Evolutionary conservation across 2,113 vertebrate genomes (phyloP), one percentile per base, ranked within the genome.

Genomic region (Kryptolebias marmoratus): DNA sequence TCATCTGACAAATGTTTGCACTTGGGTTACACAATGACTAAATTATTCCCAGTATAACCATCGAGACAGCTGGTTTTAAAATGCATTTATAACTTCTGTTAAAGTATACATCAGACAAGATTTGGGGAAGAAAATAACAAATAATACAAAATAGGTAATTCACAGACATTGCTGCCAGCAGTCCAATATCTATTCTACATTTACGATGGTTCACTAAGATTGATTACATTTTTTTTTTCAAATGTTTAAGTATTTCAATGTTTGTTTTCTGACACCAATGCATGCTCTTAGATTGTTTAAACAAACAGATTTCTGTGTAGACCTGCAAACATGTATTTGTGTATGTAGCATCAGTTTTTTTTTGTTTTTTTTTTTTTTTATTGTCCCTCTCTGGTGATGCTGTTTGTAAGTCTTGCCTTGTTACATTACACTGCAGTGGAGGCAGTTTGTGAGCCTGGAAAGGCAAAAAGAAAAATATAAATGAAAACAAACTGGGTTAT

Each of bases 91-190:
- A 79, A 59, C 68, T 86, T 79, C 82, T 50, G 76, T 73, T 83
- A 57, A 58, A 67, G 50, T 76, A 73, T 77, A 87, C 80, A 89
- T 61, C 77, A 84, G 73, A 82, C 84, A 87, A 88, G 81, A 88
- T 70, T 72, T 76, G 31, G 80, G 22, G 86, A 82, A 85, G 83
- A 72, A 84, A 87, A 87, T 86, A 87, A 85, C 80, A 80, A 75
- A 78, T 32, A 82, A 81, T 87, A 85, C 60, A 75, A 86, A 90
- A 84, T 74, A 73, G 61, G 59, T 64, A 62, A 79, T 82, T 60
- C 86, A 87, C 89, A 88, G 78, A 86, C 77, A 83, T 80, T 81
- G 84, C 75, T 82, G 82, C 85, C 82, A 85, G 64, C 68, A 78
- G 71, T 83, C 65, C 56, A 42, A 42, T 42, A 42, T 64, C 60